A percentile compares a stretch with the other conserved stretches of the same genome.
Evolutionary conservation across 2,797 vertebrate species (phyloP).

Genomic region (Anabacerthia variegaticeps): DNA sequence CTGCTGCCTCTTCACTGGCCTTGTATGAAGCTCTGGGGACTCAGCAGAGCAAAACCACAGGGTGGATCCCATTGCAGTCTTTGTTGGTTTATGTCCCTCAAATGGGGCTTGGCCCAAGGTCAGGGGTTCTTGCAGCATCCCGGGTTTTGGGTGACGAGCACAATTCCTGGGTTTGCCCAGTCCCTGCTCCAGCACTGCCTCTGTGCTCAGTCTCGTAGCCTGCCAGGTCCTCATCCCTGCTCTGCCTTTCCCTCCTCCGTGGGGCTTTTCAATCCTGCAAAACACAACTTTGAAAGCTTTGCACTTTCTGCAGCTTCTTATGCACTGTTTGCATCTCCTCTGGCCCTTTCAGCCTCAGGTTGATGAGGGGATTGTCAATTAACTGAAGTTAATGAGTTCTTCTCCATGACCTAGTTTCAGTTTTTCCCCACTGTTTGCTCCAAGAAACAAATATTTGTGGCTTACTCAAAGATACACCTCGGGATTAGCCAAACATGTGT

Average conservation of each 20-base stretch:
- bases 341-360: background rate
- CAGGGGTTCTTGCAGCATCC: background rate
- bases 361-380: background rate
- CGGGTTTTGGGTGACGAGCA: rapidly evolving
- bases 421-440: background rate
- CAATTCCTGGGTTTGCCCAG: background rate
- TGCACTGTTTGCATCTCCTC: background rate
- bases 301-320: background rate
- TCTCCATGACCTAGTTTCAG: background rate
- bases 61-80: background rate
- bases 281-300: background rate
- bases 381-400: background rate
- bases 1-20: rapidly evolving
- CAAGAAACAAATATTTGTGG: constrained; percentile 12
- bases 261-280: background rate
- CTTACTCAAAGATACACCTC: background rate
- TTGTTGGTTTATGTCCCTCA: background rate
- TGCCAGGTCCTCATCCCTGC: background rate
- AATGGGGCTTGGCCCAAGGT: background rate
- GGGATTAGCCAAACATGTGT: background rate
- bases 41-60: background rate
- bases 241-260: background rate
- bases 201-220: background rate
- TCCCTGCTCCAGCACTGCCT: background rate
- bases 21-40: background rate